These are phyloP conservation scores for Sprattus sprattus DNA, from an alignment of 2,113 vertebrate species.

Conservation along the genomic window DNA sequence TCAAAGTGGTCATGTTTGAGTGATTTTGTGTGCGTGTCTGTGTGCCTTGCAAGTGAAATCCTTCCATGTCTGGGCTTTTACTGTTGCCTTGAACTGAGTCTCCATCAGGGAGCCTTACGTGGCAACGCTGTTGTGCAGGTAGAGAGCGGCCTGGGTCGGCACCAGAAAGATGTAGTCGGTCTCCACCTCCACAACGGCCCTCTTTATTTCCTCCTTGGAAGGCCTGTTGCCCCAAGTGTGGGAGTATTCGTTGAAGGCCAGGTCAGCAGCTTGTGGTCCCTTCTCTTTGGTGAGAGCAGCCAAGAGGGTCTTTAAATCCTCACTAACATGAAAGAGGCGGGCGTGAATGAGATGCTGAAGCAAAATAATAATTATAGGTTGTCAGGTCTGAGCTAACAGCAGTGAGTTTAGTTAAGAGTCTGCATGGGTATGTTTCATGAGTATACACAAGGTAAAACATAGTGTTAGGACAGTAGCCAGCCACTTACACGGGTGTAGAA, in stretches of 20 bases:
- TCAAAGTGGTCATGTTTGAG: no score
- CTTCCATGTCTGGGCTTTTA: background rate
- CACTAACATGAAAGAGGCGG: slow-evolving; percentile 58
- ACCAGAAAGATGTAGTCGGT: slow-evolving; percentile 88
- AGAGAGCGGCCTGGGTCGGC: slow-evolving; percentile 76
- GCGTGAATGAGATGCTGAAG: slow-evolving; percentile 11
- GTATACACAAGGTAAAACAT: background rate
- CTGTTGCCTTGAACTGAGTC: background rate
- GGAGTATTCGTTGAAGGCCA: slow-evolving; percentile 72
- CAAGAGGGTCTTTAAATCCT: slow-evolving; percentile 71
- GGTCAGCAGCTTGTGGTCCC: slow-evolving; percentile 59
- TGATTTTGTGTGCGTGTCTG: no score
- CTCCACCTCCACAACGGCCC: slow-evolving; percentile 75
- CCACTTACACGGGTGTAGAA: slow-evolving; percentile 70
- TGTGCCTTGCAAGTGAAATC: no score
- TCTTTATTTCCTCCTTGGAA: slow-evolving; percentile 74
- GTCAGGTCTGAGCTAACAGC: background rate
- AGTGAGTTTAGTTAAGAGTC: background rate
- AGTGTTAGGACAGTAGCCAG: background rate
- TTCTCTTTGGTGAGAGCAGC: slow-evolving; percentile 67
- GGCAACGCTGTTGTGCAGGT: slow-evolving; percentile 76
- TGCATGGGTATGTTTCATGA: no score
- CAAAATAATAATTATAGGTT: background rate
- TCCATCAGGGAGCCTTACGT: slow-evolving; percentile 67
- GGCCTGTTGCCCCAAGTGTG: slow-evolving; percentile 68